Evolutionary conservation across 1,140 invertebrate genomes (phyloP), one percentile per base, ranked within the genome.

Genomic region (Saccostrea glomerata): DNA sequence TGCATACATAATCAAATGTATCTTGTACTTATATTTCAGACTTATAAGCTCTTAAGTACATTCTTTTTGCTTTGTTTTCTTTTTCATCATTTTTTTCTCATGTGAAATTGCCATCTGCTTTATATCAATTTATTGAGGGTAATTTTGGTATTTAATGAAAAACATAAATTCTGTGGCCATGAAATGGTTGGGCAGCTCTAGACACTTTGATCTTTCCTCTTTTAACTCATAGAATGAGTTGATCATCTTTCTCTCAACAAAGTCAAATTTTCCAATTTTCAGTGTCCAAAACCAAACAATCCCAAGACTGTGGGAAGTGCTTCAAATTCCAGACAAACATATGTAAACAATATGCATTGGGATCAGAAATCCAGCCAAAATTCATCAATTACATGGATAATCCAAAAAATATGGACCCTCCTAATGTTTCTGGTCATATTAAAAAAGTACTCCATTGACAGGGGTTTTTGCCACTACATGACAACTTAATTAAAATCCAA

Each of bases 401-500:
- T 36, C 70, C 25, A 36, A 77, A 77, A 77, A 77, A 77, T 36
- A 77, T 77, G 70, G 30, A 77, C 70, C 70, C 70, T 77, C 30
- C 70, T 77, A 30, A 77, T 13, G 25, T 77, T 77, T 77, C 70
- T 77, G 70, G 70, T 77, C 70, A 77, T 77, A 77, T 63, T 12
- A 15, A 30, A 77, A 36, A 77, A 30, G 70, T 77, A 13, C 30
- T 77, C 30, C 30, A 15, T 77, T 25, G 70, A 77, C 70, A 36
- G 70, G 30, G 23, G 17, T 66, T 66, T n/a, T 66, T 66, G 60
- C 60, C 60, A 66, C 60, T 66, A 66, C 25, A 25, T 30, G 25
- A 77, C 70, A 77, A 77, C 70, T 30, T 77, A 77, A 77, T 77
- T 77, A 77, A 77, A 77, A 77, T 77, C 70, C 70, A 77, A 77